These are phyloP conservation scores for Phalacrocorax aristotelis DNA, from an alignment of 2,113 vertebrate species.

Conservation along the genomic window DNA sequence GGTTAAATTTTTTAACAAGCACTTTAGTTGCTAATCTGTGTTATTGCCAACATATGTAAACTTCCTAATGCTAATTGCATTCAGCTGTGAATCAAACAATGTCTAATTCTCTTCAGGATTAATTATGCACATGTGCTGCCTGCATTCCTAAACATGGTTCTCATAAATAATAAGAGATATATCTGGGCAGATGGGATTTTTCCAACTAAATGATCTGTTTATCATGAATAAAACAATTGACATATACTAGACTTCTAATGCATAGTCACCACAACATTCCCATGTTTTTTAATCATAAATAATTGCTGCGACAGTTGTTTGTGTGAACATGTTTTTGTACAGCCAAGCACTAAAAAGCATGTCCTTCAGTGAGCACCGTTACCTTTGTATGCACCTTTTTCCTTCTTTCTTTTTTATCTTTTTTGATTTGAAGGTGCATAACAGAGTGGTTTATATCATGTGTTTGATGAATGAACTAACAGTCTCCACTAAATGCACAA, in stretches of 20 bases:
- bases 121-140: slow-evolving; percentile 93
- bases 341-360: slow-evolving; percentile 47
- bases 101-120: slow-evolving; percentile 98
- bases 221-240: slow-evolving; percentile 81
- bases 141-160: slow-evolving; percentile 92
- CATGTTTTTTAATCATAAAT: slow-evolving; percentile 75
- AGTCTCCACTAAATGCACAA: slow-evolving; percentile 13
- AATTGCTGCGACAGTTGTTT: slow-evolving; percentile 72
- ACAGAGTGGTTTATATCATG: slow-evolving; percentile 19
- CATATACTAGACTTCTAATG: slow-evolving; percentile 69
- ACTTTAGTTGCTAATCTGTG: slow-evolving; percentile 89
- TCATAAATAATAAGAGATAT: slow-evolving; percentile 97
- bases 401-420: not conserved
- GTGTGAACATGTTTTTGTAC: slow-evolving; percentile 56
- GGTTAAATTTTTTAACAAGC: slow-evolving; percentile 96
- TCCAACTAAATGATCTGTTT: slow-evolving; percentile 80
- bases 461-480: slow-evolving; percentile 33
- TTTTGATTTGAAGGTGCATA: slow-evolving; percentile 33
- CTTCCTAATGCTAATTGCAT: slow-evolving; percentile 95
- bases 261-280: slow-evolving; percentile 71
- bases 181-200: slow-evolving; percentile 88
- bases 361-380: slow-evolving; percentile 40
- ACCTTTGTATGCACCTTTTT: slow-evolving; percentile 43
- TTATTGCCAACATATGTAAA: slow-evolving; percentile 90
- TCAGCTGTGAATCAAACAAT: slow-evolving; percentile 98